Percentiles rank a stretch among this genome's conserved stretches.
Conservation (phyloP, 1,140 invertebrate genomes). For the Bombus confusus region DNA sequence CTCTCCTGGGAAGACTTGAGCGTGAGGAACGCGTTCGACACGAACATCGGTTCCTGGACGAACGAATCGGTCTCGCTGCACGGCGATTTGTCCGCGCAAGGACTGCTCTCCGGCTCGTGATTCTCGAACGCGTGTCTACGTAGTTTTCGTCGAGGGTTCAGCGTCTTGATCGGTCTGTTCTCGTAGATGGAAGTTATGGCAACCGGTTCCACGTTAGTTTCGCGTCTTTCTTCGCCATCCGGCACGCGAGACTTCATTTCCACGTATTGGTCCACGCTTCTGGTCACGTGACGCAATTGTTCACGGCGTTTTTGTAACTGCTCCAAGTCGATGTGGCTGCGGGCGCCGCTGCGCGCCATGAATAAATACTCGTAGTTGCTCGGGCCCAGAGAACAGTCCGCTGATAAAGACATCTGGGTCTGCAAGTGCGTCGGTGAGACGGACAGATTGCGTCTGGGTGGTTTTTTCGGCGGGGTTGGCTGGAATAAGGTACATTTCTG, state of each 20-base stretch:
- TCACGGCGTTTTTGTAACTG: constrained; percentile 84
- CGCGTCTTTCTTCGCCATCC: constrained; percentile 76
- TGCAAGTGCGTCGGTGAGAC: constrained; percentile 90
- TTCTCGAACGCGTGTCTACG: constrained; percentile 86
- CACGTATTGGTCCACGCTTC: constrained; percentile 90
- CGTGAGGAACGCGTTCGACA: constrained; percentile 84
- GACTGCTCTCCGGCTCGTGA: constrained; percentile 82
- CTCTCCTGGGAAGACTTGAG: constrained; percentile 87
- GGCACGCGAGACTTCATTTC: constrained; percentile 86
- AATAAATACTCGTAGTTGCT: constrained; percentile 86
- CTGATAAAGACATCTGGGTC: constrained; percentile 83
- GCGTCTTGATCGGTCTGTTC: constrained; percentile 87
- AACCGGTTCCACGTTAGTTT: constrained; percentile 84
- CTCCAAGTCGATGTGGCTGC: constrained; percentile 87
- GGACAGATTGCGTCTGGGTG: constrained; percentile 91
- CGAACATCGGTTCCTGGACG: constrained; percentile 81
- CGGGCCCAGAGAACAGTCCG: constrained; percentile 80
- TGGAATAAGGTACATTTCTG: constrained; percentile 77
- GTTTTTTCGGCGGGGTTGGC: constrained; percentile 93
- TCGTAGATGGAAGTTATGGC: constrained; percentile 89
- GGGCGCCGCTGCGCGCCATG: constrained; percentile 83
- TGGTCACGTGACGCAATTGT: constrained; percentile 85
- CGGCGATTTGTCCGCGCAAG: constrained; percentile 79
- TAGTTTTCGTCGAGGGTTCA: constrained; percentile 88
- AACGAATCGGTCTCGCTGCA: constrained; percentile 77